Percentiles rank a stretch among this genome's conserved stretches.
Conservation (phyloP, 2,888 invertebrate genomes). For the Parnassius glacialis region DNA sequence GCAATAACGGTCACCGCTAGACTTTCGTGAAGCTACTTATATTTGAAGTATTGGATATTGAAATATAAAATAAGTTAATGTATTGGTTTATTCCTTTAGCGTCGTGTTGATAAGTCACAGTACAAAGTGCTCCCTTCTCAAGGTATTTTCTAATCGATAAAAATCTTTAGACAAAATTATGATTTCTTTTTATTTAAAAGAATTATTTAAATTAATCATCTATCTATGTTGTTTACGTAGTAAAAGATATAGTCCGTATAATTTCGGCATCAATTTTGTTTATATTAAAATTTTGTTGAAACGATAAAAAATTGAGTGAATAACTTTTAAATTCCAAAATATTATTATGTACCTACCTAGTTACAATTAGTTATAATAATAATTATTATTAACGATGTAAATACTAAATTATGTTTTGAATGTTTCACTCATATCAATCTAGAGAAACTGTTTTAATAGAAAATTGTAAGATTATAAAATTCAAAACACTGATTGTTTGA, state of each 20-base stretch:
- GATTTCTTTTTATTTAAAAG: no score
- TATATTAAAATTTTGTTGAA: conserved; percentile 48
- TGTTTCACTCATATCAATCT: conserved; percentile 78
- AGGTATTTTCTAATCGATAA: no score
- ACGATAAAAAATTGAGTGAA: conserved; percentile 44
- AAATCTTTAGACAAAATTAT: no score
- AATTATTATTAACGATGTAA: conserved; percentile 65
- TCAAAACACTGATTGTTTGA: conserved; percentile 66
- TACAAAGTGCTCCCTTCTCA: conserved; percentile 26
- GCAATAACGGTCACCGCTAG: no score
- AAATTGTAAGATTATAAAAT: conserved; percentile 67
- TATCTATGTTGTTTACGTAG: no score
- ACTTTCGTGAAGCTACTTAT: no score
- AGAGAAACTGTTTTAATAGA: conserved; percentile 73
- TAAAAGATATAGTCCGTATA: conserved; percentile 5
- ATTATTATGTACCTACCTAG: conserved; percentile 57
- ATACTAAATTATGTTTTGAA: conserved; percentile 74
- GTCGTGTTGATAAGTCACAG: conserved; percentile 26
- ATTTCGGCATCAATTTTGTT: conserved; percentile 31
- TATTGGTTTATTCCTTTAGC: conserved; percentile 13
- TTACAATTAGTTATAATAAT: conserved; percentile 37
- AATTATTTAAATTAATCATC: no score
- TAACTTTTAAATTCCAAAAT: conserved; percentile 37
- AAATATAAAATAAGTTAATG: conserved; percentile 5
- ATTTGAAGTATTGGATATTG: conserved; percentile 18